Base-by-base conservation (phyloP, 1,140 invertebrate genomes). In the Hirudo medicinalis region DNA sequence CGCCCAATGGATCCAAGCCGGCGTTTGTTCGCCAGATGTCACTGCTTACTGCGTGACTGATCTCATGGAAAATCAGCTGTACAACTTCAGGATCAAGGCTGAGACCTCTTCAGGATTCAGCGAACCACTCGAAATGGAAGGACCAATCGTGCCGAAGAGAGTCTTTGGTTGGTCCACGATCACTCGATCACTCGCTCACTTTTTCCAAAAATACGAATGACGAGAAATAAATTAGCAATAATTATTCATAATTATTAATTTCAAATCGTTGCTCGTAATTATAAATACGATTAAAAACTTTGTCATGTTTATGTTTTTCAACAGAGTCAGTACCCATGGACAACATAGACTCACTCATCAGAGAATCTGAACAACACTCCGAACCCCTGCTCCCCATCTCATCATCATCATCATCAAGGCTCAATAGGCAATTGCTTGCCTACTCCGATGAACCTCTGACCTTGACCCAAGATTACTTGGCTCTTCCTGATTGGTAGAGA, bases 81-180 rank as follows among this genome's bases (percentile, higher is more conserved):
- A 74, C 66, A 80, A 81, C 73, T 71, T 77, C 29, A 70, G 78
- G 55, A 78, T 82, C 17, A 76, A 78, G 70, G 80, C 80, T 67
- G 78, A 80, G 71, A 82, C 81, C 67, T 75, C 75, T 22, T 76
- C 74, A 19, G 81, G 79, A n/a, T 63, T 71, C 43, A 78, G 78
- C 74, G 76, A 77, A 72, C 76, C 79, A 29, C 74, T 80, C 43
- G 78, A 79, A 72, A 78, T 77, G 73, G 77, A 79, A 66, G 73
- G 76, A 71, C 73, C 79, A 36, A 75, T 79, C 25, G 74, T 76
- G 25, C 76, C 78, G 53, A 79, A 77, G 75, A 79, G 78, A 76
- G 78, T 79, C 67, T 80, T 73, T 75, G 76, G 79, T 80, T 70
- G 76, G 77, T 75, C 8, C 22, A 22, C 6, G 67, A 13, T 32